Evolutionary conservation across 1,140 invertebrate genomes (phyloP), one percentile per base, ranked within the genome.

Genomic region (Andricus grossulariae): DNA sequence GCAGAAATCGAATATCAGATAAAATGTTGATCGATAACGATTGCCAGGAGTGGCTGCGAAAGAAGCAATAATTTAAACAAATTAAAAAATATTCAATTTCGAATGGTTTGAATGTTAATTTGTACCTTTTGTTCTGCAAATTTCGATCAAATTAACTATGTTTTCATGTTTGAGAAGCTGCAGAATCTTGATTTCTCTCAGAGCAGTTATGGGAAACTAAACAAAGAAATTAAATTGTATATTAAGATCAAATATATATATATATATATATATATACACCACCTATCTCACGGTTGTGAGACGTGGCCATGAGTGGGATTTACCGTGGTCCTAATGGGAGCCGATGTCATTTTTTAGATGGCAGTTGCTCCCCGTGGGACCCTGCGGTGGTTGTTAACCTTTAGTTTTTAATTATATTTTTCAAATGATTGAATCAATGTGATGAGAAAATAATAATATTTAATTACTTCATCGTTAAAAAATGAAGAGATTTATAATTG

Each of bases 1-100:
- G 92, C 98, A 99, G 88, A 99, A 99, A 83, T 99, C 98, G 92
- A 99, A 99, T 0, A 99, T 97, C 77, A 99, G 92, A 88, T 98
- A 99, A 88, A 99, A 99, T 0, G 98, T 99, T 7, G 97, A 98
- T 78, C 96, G 93, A 88, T 95, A 97, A 80, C 96, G 95, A 89
- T 99, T 99, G 80, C 95, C 94, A 13, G 94, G 93, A 55, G 94
- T 96, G 0, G 97, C 97, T 95, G 87, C 57, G 92, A 92, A 87
- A 80, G 72, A 21, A 51, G 32, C 50, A 80, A 80, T 76, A 51
- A 49, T 55, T 45, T 45, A 74, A 3, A 71, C 50, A 19, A 45
- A 57, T 54, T 75, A 60, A 60, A 49, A 50, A 19, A 32, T 32
- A 32, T 32, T 32, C 5, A 32, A 32, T 32, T 32, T 60, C 8